Percentiles rank a stretch among this genome's conserved stretches.
Conservation (phyloP, 2,797 vertebrate genomes). For the Antrozous pallidus region DNA sequence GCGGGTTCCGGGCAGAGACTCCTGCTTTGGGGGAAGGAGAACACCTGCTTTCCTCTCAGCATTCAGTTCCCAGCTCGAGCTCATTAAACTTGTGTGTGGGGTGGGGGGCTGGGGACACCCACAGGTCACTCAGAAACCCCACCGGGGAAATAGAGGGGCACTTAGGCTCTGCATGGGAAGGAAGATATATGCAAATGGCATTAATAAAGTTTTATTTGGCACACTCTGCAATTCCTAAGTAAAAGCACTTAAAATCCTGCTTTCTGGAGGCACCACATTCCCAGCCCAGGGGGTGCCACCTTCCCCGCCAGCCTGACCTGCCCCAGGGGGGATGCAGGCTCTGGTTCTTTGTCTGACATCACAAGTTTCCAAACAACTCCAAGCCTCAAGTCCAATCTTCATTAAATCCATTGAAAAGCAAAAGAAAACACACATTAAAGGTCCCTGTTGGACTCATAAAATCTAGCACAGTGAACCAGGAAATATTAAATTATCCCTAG, state of each 20-base stretch:
- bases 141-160: neutral
- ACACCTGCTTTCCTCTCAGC: neutral
- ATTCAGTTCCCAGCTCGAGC: neutral
- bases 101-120: no score
- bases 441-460: neutral
- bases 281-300: neutral
- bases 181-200: neutral
- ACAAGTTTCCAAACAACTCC: slow-evolving; percentile 26
- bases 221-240: neutral
- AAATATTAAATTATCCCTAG: slow-evolving; percentile 62
- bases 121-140: neutral
- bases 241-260: neutral
- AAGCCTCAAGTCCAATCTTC: slow-evolving; percentile 36
- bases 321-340: neutral
- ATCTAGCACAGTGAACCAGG: slow-evolving; percentile 55
- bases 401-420: slow-evolving; percentile 68
- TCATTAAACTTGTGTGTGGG: neutral
- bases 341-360: slow-evolving; percentile 28
- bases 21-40: neutral
- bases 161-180: accelerated
- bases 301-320: neutral
- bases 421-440: slow-evolving; percentile 56
- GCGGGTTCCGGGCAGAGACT: neutral
- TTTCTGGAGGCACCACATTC: neutral
- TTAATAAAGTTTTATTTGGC: neutral